phyloP scores from a whole-genome alignment of 2,113 vertebrate species.

The Agelaius phoeniceus region DNA sequence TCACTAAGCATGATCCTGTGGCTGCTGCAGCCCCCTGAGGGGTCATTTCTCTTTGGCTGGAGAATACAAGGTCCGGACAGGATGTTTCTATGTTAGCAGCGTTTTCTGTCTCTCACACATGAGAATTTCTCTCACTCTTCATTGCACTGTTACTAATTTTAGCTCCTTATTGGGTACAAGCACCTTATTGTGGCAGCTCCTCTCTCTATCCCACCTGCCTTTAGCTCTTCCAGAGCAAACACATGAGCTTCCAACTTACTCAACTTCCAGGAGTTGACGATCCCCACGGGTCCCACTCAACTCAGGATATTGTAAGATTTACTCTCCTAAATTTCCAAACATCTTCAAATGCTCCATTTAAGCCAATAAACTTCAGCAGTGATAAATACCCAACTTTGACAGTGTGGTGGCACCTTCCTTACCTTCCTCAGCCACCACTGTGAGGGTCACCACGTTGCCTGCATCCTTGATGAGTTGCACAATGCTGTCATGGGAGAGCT shows the following conservation, averaged over 20 bases:
- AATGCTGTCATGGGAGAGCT: conserved; percentile 93
- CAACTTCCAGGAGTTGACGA: background rate
- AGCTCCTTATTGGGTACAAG: background rate
- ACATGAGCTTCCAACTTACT: background rate
- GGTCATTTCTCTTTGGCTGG: background rate
- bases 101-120: background rate
- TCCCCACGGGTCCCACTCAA: background rate
- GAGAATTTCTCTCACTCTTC: background rate
- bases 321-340: background rate
- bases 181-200: background rate
- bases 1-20: background rate
- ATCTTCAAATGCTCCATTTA: background rate
- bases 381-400: no score
- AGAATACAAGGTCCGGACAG: background rate
- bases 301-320: background rate
- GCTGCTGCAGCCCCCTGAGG: background rate
- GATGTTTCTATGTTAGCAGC: background rate
- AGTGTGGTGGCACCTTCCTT: background rate
- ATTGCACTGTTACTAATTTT: background rate
- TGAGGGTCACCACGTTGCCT: conserved; percentile 88
- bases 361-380: background rate
- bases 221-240: background rate
- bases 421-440: conserved; percentile 94
- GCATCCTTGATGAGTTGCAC: conserved; percentile 98
- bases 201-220: background rate